These are phyloP conservation scores for Leptinotarsa juncta DNA, from an alignment of 2,888 invertebrate genomes.

Conservation along the genomic window DNA sequence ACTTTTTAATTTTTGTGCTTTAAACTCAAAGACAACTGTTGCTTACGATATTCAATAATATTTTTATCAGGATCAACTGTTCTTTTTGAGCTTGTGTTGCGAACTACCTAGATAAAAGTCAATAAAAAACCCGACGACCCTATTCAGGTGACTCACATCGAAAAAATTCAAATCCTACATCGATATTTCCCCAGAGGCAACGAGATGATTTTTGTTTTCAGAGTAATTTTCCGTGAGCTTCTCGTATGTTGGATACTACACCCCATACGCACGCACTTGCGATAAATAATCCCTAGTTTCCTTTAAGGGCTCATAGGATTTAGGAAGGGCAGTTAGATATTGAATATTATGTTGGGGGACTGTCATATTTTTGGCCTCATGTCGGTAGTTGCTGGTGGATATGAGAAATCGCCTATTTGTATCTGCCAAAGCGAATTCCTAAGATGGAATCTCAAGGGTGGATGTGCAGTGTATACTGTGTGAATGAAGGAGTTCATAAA, in stretches of 20 bases:
- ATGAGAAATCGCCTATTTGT: constrained; percentile 37
- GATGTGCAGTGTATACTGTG: not conserved
- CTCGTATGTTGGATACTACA: constrained; percentile 21
- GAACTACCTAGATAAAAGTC: not conserved
- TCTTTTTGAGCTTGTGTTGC: not conserved
- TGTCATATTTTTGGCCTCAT: constrained; percentile 42
- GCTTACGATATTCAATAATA: too few relatives aligned
- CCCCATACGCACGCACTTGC: constrained; percentile 52
- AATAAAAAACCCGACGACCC: not conserved
- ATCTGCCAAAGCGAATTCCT: constrained; percentile 3
- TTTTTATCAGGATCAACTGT: not conserved
- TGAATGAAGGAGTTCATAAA: not conserved
- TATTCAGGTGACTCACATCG: constrained; percentile 34
- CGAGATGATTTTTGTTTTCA: constrained; percentile 55
- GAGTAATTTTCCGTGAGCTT: constrained; percentile 52
- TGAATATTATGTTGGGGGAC: constrained; percentile 47
- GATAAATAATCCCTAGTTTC: constrained; percentile 57
- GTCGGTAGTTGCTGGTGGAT: constrained; percentile 19
- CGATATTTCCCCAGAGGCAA: constrained; percentile 56
- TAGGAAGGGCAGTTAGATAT: constrained; percentile 49
- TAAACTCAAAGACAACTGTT: too few relatives aligned
- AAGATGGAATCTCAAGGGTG: not conserved
- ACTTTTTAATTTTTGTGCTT: too few relatives aligned
- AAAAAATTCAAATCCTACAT: constrained; percentile 53
- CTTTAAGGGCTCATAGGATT: constrained; percentile 52